A percentile compares a stretch with the other conserved stretches of the same genome.
Conservation (phyloP, 1,140 invertebrate species). For the Heliconius hermathena region DNA sequence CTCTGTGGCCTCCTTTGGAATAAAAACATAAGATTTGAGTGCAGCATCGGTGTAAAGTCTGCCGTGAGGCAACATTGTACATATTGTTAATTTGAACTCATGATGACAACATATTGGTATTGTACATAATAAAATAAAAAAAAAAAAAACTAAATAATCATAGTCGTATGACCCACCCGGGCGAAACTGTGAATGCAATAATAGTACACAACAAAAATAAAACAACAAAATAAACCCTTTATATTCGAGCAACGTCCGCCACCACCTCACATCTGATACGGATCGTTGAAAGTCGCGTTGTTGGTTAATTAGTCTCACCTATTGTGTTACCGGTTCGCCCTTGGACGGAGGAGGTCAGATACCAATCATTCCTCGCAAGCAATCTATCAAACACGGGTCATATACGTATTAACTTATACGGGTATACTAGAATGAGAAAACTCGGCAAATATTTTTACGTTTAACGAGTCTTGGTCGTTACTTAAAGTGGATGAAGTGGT, state of each 20-base stretch:
- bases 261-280: conserved; percentile 3
- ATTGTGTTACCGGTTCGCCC: conserved; percentile 18
- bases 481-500: conserved; percentile 4
- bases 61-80: no score
- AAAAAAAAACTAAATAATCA: no score
- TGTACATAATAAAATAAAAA: no score
- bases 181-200: no score
- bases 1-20: no score
- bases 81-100: no score
- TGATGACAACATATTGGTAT: no score
- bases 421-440: not conserved
- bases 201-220: not conserved
- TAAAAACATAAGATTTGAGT: no score
- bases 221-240: not conserved
- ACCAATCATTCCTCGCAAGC: conserved; percentile 8
- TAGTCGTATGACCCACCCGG: no score
- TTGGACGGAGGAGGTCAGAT: conserved; percentile 20
- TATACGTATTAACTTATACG: not conserved
- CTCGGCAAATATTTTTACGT: not conserved
- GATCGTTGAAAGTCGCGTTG: conserved; percentile 6
- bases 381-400: conserved; percentile 22
- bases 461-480: not conserved
- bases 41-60: no score
- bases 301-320: conserved; percentile 14
- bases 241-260: not conserved